Base-by-base conservation (phyloP, 2,113 vertebrate genomes). In the Nothoprocta pentlandii region DNA sequence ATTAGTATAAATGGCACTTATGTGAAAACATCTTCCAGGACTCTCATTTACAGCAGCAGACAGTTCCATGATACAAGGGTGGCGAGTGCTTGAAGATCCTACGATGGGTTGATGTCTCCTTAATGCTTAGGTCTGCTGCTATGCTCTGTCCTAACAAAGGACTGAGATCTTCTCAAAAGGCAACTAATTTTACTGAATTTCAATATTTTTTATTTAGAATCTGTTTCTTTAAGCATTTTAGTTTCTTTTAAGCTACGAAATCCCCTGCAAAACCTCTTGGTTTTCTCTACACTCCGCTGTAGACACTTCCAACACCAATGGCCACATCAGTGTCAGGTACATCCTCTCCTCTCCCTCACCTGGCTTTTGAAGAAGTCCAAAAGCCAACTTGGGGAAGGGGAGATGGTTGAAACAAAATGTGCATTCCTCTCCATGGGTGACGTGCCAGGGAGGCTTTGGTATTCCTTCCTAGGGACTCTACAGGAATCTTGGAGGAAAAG, bases 401-500 rank as follows among this genome's bases (percentile, higher is more conserved):
- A 36, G 41, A 10, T 64, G 64, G 59, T 15, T 26, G 20, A 28
- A 58, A 13, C 39, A 39, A 68, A 58, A 56, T 8, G 2, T 1
- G 1, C 13, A 1, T 0, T 44, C 46, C 20, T n/a, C 28, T 46
- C 11, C 16, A 54, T 0, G 2, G 34, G 2, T 0, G 13, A 4
- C 41, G 30, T 67, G n/a, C 0, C 54, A 23, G n/a, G 8, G 21
- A 62, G 47, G 44, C 53, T 12, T 8, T 0, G 0, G 1, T 1
- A 12, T 3, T 20, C 54, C 64, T 54, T 59, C 76, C 73, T 10
- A 11, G 23, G 2, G 16, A 44, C 2, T 0, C 22, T 3, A 26
- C 0, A 11, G 39, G 13, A 44, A 5, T 4, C 3, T 6, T 34
- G 44, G 42, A 14, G 26, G 32, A 32, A 10, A 73, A 87, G 32